These are phyloP conservation scores for Glomeris marginata DNA, from an alignment of 2,888 invertebrate genomes.

Conservation along the genomic window DNA sequence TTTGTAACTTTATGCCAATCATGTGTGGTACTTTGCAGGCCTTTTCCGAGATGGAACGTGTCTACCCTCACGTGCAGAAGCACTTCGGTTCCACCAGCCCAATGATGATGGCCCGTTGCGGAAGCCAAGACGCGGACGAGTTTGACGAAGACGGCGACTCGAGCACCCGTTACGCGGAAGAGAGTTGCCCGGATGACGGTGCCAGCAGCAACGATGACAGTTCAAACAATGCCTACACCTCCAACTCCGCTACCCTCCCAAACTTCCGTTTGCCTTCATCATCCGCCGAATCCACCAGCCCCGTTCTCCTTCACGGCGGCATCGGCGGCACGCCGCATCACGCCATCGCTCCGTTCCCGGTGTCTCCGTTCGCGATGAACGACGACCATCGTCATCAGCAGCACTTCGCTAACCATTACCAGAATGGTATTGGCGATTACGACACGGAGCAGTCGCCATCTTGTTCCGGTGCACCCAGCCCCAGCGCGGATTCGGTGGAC, in stretches of 20 bases:
- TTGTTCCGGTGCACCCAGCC: constrained; percentile 28
- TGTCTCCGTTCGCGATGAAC: too few relatives aligned
- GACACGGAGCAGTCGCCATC: constrained; percentile 13
- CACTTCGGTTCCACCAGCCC: constrained; percentile 33
- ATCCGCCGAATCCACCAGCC: constrained; percentile 11
- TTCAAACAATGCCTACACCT: constrained; percentile 9
- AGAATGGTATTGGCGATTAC: constrained; percentile 6
- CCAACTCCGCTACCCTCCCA: constrained; percentile 21
- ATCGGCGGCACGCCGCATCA: neutral
- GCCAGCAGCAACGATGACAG: constrained; percentile 10
- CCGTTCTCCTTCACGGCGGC: neutral
- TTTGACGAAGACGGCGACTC: constrained; percentile 6
- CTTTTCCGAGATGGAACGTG: constrained; percentile 52
- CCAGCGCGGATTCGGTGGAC: constrained; percentile 16
- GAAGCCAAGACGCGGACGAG: constrained; percentile 10
- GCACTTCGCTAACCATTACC: constrained; percentile 3
- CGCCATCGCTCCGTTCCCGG: neutral
- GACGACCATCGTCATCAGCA: constrained; percentile 3
- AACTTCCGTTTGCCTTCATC: constrained; percentile 22
- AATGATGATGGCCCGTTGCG: constrained; percentile 12
- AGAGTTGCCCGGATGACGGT: neutral
- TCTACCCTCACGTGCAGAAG: constrained; percentile 53
- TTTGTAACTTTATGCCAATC: too few relatives aligned
- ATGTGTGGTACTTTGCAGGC: constrained; percentile 37
- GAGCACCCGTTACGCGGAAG: neutral